phyloP scores from a whole-genome alignment of 2,888 invertebrate genomes.

The Diogma glabrata region DNA sequence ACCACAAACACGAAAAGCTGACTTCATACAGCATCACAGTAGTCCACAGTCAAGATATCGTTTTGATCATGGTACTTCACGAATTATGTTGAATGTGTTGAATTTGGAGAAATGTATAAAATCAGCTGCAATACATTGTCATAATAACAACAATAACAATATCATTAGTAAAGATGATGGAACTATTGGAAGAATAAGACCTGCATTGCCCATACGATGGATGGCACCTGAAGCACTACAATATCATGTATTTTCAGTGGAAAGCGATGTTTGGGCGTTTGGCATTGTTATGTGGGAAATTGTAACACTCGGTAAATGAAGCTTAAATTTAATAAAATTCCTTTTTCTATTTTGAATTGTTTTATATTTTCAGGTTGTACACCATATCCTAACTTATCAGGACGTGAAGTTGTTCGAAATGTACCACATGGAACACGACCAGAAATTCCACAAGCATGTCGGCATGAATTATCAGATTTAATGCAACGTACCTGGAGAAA shows the following conservation, averaged over 20 bases:
- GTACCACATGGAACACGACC: conserved; percentile 68
- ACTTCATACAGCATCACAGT: conserved; percentile 26
- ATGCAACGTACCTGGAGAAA: conserved; percentile 54
- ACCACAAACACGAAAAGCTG: conserved; percentile 23
- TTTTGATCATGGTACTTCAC: conserved; percentile 27
- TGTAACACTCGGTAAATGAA: conserved; percentile 57
- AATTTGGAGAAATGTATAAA: background rate
- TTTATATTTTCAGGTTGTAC: conserved; percentile 52
- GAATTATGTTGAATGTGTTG: conserved; percentile 4
- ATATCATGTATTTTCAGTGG: conserved; percentile 66
- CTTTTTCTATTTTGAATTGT: background rate
- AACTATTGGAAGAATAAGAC: conserved; percentile 20
- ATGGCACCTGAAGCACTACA: conserved; percentile 77
- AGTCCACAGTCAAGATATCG: conserved; percentile 25
- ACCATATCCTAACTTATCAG: conserved; percentile 75
- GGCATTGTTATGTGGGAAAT: conserved; percentile 82
- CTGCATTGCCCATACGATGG: conserved; percentile 46
- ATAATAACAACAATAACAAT: conserved; percentile 21
- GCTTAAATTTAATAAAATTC: background rate
- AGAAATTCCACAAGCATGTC: conserved; percentile 68
- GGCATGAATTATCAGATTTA: conserved; percentile 52
- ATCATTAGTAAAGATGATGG: conserved; percentile 19
- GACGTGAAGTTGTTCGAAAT: conserved; percentile 68
- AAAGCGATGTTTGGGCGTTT: conserved; percentile 79
- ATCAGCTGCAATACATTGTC: background rate